These are phyloP conservation scores for Mesembrinibis cayennensis DNA, from an alignment of 2,113 vertebrate species.

Conservation along the genomic window DNA sequence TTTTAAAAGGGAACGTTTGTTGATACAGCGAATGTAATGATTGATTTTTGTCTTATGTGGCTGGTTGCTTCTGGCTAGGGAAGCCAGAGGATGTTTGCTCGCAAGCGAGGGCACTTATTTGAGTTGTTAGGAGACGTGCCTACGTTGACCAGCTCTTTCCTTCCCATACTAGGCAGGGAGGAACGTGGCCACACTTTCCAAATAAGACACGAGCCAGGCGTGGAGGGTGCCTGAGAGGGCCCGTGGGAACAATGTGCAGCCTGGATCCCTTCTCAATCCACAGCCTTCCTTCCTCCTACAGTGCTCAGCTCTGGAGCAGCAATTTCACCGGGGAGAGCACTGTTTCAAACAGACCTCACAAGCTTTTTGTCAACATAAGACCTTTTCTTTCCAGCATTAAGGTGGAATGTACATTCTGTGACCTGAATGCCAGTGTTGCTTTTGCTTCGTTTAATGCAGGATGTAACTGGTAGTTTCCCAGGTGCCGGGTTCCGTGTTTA, in stretches of 20 bases:
- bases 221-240: neutral
- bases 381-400: neutral
- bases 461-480: neutral
- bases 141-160: neutral
- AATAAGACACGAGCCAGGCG: neutral
- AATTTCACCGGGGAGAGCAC: neutral
- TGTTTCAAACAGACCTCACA: neutral
- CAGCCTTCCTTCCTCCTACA: neutral
- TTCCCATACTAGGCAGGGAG: neutral
- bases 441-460: neutral
- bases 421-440: neutral
- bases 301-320: rapidly evolving
- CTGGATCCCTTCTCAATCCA: neutral
- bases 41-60: neutral
- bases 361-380: neutral
- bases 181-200: neutral
- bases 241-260: rapidly evolving
- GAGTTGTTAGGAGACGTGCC: neutral
- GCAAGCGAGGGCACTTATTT: neutral
- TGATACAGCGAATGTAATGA: neutral
- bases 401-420: neutral
- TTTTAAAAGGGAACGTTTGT: neutral
- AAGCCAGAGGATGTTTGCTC: neutral
- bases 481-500: neutral
- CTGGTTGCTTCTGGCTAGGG: neutral